Evolutionary conservation across 2,888 invertebrate species (phyloP).

Genomic region (Catocala fraxini): DNA sequence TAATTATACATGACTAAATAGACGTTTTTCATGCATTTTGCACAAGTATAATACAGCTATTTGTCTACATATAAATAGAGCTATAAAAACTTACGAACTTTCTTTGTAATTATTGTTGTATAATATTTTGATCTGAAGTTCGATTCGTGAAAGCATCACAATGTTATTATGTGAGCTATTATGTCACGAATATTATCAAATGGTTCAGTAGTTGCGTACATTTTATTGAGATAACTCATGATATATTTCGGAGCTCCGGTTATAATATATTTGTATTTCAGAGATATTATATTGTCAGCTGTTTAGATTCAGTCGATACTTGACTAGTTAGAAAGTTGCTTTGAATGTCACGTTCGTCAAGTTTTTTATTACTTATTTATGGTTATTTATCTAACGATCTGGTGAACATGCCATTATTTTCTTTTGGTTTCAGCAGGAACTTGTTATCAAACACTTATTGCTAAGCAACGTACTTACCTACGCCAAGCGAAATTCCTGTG

Average conservation of each 20-base stretch:
- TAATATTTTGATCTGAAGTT: constrained; percentile 6
- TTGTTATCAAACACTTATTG: neutral
- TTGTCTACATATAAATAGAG: neutral
- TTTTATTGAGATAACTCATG: neutral
- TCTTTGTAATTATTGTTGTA: constrained; percentile 6
- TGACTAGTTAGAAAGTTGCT: constrained; percentile 45
- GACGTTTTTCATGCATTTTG: neutral
- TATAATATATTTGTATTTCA: constrained; percentile 21
- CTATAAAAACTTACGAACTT: constrained; percentile 2
- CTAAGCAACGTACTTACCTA: constrained; percentile 21
- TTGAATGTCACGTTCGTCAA: constrained; percentile 43
- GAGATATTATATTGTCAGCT: constrained; percentile 30
- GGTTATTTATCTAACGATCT: constrained; percentile 22
- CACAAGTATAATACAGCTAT: neutral
- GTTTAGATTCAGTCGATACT: constrained; percentile 29
- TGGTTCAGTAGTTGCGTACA: neutral
- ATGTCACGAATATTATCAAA: constrained; percentile 3
- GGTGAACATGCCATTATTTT: constrained; percentile 7
- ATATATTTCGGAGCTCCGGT: constrained; percentile 1
- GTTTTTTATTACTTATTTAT: constrained; percentile 39
- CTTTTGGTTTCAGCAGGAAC: neutral
- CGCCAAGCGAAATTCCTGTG: constrained; percentile 29
- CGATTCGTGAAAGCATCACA: constrained; percentile 7
- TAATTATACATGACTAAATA: constrained; percentile 3
- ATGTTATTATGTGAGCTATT: constrained; percentile 11